A percentile compares a stretch with the other conserved stretches of the same genome.
Conservation (phyloP, 1,140 invertebrate genomes). For the Holcopasites calliopsidis region DNA sequence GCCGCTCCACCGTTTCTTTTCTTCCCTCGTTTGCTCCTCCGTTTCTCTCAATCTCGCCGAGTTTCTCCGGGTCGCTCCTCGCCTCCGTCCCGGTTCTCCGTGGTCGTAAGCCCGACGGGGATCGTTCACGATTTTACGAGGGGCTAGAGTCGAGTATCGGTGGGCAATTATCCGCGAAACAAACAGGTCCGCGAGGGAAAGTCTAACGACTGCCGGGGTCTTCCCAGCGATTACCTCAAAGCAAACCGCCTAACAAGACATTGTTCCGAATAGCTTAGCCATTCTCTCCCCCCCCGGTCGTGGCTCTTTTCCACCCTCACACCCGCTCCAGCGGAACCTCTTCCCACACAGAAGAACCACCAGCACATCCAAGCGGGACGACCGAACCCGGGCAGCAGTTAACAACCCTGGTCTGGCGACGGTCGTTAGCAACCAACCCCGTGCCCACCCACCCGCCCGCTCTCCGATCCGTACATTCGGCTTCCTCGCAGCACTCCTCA, state of each 20-base stretch:
- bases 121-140: constrained; percentile 64
- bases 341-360: constrained; percentile 54
- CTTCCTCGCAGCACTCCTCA: constrained; percentile 6
- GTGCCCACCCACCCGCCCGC: constrained; percentile 27
- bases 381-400: constrained; percentile 69
- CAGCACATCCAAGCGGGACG: constrained; percentile 61
- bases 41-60: neutral
- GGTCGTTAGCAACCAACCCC: constrained; percentile 75
- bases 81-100: constrained; percentile 1
- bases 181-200: constrained; percentile 64
- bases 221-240: constrained; percentile 73
- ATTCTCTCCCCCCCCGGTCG: constrained; percentile 61
- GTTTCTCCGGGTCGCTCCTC: neutral
- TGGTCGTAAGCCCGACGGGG: constrained; percentile 45
- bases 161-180: constrained; percentile 67
- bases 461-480: constrained; percentile 7
- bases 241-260: constrained; percentile 76
- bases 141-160: constrained; percentile 62
- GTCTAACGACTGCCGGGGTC: constrained; percentile 67
- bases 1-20: neutral
- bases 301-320: constrained; percentile 58
- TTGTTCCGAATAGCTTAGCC: constrained; percentile 75
- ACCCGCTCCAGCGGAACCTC: constrained; percentile 40
- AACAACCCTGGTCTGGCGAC: constrained; percentile 73
- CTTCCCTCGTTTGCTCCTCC: neutral